These are phyloP conservation scores for Oscheius sp. DNA, from an alignment of 2,888 invertebrate species.

Conservation along the genomic window DNA sequence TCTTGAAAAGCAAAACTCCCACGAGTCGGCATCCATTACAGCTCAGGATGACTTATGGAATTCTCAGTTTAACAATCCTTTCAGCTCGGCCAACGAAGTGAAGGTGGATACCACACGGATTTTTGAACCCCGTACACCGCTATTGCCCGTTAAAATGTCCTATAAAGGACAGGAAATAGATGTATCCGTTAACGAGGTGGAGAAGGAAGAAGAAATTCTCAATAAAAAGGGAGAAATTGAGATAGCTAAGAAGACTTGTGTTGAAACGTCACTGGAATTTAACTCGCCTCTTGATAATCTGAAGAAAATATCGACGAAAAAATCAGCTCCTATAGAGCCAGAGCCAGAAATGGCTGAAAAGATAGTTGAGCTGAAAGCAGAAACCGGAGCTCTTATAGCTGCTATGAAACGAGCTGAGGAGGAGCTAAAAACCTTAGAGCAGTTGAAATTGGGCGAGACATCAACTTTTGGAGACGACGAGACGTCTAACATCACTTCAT, in stretches of 20 bases:
- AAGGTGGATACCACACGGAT: slow-evolving; percentile 6
- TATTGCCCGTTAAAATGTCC: slow-evolving; percentile 51
- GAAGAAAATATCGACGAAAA: slow-evolving; percentile 22
- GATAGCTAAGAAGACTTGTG: slow-evolving; percentile 43
- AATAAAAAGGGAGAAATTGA: slow-evolving; percentile 30
- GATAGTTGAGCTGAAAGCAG: slow-evolving; percentile 20
- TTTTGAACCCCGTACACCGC: slow-evolving; percentile 50
- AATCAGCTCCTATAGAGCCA: neutral
- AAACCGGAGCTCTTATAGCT: slow-evolving; percentile 23
- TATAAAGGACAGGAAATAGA: slow-evolving; percentile 59
- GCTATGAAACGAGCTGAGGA: slow-evolving; percentile 18
- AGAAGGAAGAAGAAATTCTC: slow-evolving; percentile 33
- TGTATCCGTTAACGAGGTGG: slow-evolving; percentile 35
- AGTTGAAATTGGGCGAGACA: neutral
- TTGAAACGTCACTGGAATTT: slow-evolving; percentile 47
- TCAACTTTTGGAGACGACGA: slow-evolving; percentile 4
- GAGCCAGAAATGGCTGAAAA: neutral
- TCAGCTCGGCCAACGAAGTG: neutral
- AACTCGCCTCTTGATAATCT: slow-evolving; percentile 40
- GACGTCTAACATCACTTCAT: neutral
- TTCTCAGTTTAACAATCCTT: slow-evolving; percentile 23
- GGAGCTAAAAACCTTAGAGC: slow-evolving; percentile 2
- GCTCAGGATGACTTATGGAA: slow-evolving; percentile 16
- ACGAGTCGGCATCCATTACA: slow-evolving; percentile 8
- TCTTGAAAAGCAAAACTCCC: slow-evolving; percentile 16